Base-by-base conservation (phyloP, 2,113 vertebrate species). In the Mugil cephalus region DNA sequence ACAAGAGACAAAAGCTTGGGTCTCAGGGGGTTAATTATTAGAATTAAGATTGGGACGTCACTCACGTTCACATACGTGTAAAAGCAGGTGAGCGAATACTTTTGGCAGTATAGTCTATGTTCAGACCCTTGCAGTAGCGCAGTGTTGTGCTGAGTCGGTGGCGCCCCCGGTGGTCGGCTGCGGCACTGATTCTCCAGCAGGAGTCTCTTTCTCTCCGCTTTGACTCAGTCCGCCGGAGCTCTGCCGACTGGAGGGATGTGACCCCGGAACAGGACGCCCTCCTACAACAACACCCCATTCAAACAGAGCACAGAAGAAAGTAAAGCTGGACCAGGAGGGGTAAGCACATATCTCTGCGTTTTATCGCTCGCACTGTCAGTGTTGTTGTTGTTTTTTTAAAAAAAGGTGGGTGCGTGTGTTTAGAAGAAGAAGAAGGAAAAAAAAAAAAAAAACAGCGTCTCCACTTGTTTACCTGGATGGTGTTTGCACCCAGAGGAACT, bases 251-350 rank as follows among this genome's bases (percentile, higher is more conserved):
- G 93, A 93, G 93, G 93, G 93, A 95, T 95, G 94, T 94, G 94
- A 95, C 93, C 93, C 93, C 93, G 93, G 93, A 95, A 95, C 93
- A 93, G 93, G 92, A 94, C 92, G 87, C 90, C 88, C 91, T 91
- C 85, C 84, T 83, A 92, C 87, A 93, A 91, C 87, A 92, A 93
- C 91, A 94, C 90, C 80, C 84, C 90, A 91, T 93, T 94, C 92
- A 93, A 90, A 93, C 87, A 91, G 70, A 89, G 85, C 88, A 88
- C 82, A 89, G 86, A 88, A 90, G 79, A 92, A 89, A 91, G 88
- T 90, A 93, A 92, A 91, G 85, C 94, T 94, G 91, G 93, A 94
- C 84, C 92, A 93, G 93, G 92, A 95, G 91, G 93, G 94, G 94
- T 95, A 90, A 94, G 94, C 61, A 13, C 38, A 2, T 21, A 30